Conservation (phyloP, 2,113 vertebrate genomes). For the Ariopsis seemanni region DNA sequence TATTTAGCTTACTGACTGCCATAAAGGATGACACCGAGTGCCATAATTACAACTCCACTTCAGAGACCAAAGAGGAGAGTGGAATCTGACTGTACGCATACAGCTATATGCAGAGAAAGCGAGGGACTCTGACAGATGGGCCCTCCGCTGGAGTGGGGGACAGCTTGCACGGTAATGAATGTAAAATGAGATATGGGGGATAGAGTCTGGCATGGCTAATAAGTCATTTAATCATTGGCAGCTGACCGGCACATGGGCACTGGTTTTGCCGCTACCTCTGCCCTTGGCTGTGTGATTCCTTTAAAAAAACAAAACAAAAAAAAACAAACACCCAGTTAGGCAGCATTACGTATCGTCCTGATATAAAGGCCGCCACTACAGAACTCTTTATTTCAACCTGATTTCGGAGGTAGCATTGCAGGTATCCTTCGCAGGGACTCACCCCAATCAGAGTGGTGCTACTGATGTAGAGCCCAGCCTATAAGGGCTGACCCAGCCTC, state of each 20-base stretch:
- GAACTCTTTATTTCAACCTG: neutral
- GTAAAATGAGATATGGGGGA: constrained; percentile 50
- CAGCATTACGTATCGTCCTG: neutral
- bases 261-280: constrained; percentile 33
- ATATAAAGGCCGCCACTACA: neutral
- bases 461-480: too few species aligned
- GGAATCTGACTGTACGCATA: constrained; percentile 43
- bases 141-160: constrained; percentile 57
- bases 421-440: neutral
- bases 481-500: too few species aligned
- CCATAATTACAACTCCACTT: constrained; percentile 11
- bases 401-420: neutral
- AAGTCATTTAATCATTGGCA: constrained; percentile 66
- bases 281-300: constrained; percentile 2
- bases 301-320: neutral
- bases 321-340: neutral
- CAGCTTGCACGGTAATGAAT: constrained; percentile 68
- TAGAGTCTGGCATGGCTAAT: constrained; percentile 60
- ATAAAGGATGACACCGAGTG: constrained; percentile 25
- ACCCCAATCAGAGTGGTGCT: too few species aligned
- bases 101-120: constrained; percentile 26
- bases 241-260: constrained; percentile 61
- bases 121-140: constrained; percentile 55
- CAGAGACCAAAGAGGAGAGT: constrained; percentile 24
- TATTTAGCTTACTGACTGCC: constrained; percentile 19